These are phyloP conservation scores for Philhelius pedissequus DNA, from an alignment of 2,888 invertebrate species.

Conservation along the genomic window DNA sequence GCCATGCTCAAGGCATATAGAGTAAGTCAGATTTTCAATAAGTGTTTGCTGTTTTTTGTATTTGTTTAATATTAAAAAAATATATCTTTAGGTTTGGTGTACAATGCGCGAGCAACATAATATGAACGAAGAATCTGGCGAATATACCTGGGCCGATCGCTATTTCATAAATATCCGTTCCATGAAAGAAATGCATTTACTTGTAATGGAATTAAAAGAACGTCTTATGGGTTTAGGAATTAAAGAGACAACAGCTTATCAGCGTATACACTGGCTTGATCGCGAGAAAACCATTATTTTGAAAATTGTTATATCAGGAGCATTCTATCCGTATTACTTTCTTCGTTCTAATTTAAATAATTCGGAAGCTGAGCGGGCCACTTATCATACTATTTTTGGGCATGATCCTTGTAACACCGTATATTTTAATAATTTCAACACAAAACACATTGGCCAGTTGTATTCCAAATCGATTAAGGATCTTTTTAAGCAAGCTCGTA, in stretches of 20 bases:
- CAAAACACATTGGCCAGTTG: constrained; percentile 84
- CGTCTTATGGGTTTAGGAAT: constrained; percentile 84
- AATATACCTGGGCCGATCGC: constrained; percentile 84
- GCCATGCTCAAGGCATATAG: constrained; percentile 89
- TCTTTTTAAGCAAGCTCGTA: constrained; percentile 79
- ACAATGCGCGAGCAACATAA: constrained; percentile 82
- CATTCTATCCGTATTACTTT: constrained; percentile 97
- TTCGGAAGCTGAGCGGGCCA: constrained; percentile 83
- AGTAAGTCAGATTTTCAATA: constrained; percentile 78
- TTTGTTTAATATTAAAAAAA: background rate
- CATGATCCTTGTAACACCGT: constrained; percentile 89
- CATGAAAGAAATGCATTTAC: constrained; percentile 85
- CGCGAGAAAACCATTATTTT: constrained; percentile 82
- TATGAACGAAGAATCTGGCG: constrained; percentile 80
- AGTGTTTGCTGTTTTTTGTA: background rate
- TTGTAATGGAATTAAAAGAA: constrained; percentile 85
- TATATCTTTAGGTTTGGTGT: constrained; percentile 83
- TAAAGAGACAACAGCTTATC: constrained; percentile 79
- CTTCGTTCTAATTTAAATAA: constrained; percentile 80
- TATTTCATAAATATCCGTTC: constrained; percentile 86
- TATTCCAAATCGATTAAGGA: constrained; percentile 85
- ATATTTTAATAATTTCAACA: constrained; percentile 82
- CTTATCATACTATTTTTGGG: constrained; percentile 84
- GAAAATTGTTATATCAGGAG: constrained; percentile 82
- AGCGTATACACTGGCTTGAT: constrained; percentile 78